Percentiles rank a stretch among this genome's conserved stretches.
Evolutionary conservation across 2,888 invertebrate species (phyloP).

Genomic region (Leptinotarsa rubiginosa): DNA sequence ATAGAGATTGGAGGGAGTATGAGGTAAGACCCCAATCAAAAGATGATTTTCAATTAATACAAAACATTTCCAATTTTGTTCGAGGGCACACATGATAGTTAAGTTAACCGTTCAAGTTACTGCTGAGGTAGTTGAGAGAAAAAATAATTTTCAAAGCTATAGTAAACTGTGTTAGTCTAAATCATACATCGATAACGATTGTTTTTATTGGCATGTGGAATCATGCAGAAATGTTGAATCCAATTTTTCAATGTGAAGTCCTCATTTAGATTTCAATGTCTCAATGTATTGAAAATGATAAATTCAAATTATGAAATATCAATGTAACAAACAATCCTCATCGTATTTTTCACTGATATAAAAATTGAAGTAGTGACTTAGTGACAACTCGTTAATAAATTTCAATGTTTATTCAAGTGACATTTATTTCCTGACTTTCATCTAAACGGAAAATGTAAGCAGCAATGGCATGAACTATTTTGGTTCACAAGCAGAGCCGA

Average conservation of each 20-base stretch:
- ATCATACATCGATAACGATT: no score
- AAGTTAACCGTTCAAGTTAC: no score
- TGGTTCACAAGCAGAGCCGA: neutral
- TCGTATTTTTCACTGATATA: neutral
- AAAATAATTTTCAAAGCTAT: no score
- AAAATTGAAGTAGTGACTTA: neutral
- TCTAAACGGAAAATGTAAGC: neutral
- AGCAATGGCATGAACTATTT: neutral
- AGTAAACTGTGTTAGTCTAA: no score
- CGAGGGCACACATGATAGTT: no score
- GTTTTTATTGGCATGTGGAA: no score
- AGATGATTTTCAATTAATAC: neutral
- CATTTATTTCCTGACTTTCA: neutral
- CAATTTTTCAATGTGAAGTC: no score
- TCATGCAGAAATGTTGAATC: no score
- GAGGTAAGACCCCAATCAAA: neutral
- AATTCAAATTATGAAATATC: neutral
- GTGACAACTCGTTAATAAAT: neutral
- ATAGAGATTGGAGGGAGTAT: neutral
- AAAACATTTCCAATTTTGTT: neutral
- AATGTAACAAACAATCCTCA: neutral
- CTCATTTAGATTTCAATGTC: no score
- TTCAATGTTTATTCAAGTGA: neutral
- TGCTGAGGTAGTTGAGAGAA: no score
- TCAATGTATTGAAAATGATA: neutral